A percentile compares a stretch with the other conserved stretches of the same genome.
Conservation (phyloP, 2,888 invertebrate species). For the Polydrusus pterygomalis region DNA sequence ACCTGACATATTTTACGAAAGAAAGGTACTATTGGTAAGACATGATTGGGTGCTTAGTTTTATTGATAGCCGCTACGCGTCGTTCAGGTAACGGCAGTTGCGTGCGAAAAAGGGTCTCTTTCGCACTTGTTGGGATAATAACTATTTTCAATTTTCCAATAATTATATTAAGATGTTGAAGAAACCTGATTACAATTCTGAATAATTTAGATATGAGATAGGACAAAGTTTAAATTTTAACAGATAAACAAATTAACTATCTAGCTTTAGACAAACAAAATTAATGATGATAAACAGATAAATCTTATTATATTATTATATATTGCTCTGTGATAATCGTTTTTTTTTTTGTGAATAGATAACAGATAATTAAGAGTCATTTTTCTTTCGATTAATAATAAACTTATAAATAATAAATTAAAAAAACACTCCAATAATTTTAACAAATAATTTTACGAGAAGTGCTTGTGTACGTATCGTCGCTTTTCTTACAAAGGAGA, state of each 20-base stretch:
- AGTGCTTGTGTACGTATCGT: neutral
- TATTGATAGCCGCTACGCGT: no score
- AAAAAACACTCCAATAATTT: neutral
- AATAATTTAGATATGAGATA: conserved; percentile 14
- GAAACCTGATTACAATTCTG: conserved; percentile 20
- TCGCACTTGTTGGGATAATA: no score
- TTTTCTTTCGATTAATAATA: neutral
- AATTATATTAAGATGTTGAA: no score
- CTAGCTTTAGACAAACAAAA: conserved; percentile 20
- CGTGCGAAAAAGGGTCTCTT: no score
- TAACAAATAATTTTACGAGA: neutral
- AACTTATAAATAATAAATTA: neutral
- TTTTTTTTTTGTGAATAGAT: conserved; percentile 8
- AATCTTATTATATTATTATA: conserved; percentile 8
- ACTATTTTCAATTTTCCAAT: no score
- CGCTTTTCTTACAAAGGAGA: no score
- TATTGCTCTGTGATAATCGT: conserved; percentile 13
- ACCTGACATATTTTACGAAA: no score
- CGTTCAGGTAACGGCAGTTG: no score
- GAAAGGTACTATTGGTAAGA: no score
- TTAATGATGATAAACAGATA: conserved; percentile 25
- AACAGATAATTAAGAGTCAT: neutral
- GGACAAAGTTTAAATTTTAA: conserved; percentile 29
- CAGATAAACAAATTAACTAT: conserved; percentile 21
- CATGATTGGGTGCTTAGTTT: no score